Percentiles rank a stretch among this genome's conserved stretches.
Evolutionary conservation across 2,113 vertebrate species (phyloP).

Genomic region (Oxyruncus cristatus): DNA sequence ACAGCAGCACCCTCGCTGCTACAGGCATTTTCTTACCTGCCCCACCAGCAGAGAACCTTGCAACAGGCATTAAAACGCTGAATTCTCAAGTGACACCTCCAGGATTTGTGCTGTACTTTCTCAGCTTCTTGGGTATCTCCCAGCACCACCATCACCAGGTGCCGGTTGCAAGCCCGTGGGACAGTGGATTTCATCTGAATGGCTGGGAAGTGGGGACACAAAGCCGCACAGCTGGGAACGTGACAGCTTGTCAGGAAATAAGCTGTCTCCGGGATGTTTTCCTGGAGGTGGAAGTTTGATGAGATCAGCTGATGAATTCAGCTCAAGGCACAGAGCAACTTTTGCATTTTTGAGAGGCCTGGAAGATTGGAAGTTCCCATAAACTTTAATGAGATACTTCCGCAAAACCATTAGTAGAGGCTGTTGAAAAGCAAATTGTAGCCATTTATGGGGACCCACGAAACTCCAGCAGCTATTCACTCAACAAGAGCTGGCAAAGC

Average conservation of each 20-base stretch:
- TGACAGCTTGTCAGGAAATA: background rate
- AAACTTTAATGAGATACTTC: background rate
- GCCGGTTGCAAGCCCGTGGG: accelerated
- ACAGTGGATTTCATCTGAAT: background rate
- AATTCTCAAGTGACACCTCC: background rate
- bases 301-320: background rate
- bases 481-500: background rate
- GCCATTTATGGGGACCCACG: background rate
- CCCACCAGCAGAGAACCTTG: background rate
- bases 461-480: background rate
- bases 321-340: background rate
- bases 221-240: background rate
- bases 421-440: conserved; percentile 12
- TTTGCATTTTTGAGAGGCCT: background rate
- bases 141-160: accelerated
- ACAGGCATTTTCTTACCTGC: background rate
- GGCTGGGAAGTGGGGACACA: background rate
- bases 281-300: background rate
- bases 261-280: background rate
- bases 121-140: background rate
- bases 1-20: background rate
- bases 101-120: background rate
- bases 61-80: accelerated
- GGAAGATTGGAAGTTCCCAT: background rate
- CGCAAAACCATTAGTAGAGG: background rate